Base-by-base conservation (phyloP, 2,888 invertebrate species). In the Ormyrus labotus region DNA sequence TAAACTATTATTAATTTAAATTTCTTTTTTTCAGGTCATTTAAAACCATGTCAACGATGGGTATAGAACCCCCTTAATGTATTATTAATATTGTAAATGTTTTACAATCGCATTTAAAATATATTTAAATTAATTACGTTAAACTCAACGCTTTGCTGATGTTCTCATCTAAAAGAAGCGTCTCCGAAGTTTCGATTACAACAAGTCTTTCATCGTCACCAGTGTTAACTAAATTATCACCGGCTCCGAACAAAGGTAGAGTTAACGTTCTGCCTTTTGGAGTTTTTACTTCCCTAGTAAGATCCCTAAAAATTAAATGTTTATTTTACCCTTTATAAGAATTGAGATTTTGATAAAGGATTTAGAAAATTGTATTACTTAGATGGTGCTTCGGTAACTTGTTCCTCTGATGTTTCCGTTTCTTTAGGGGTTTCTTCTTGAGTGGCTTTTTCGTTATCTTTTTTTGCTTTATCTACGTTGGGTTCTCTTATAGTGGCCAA, bases 41-140 rank as follows among this genome's bases (percentile, higher is more conserved):
- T n/a, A n/a, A n/a, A n/a, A n/a, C n/a, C n/a, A n/a, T n/a, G n/a
- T n/a, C n/a, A n/a, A n/a, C n/a, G n/a, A n/a, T n/a, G n/a, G n/a
- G n/a, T n/a, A n/a, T n/a, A n/a, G n/a, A n/a, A n/a, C n/a, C n/a
- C n/a, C n/a, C n/a, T n/a, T n/a, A n/a, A n/a, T n/a, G n/a, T n/a
- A 34, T 34, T 34, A 34, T 34, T 34, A 34, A 34, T 34, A 3
- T 19, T 48, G 10, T 1, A 60, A 19, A 50, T 19, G 11, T 19
- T 51, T 51, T n/a, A 45, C 7, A 65, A 8, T 10, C 19, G 0
- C 6, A 7, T 61, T 67, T 50, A n/a, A 50, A 57, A 58, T 50
- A 34, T 55, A 55, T 55, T 10, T 48, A n/a, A 55, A 60, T 61
- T 61, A 82, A 90, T 90, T 87, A 92, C 92, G 91, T 91, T 84